Evolutionary conservation across 2,888 invertebrate genomes (phyloP).

Genomic region (Andrena trimmerana): DNA sequence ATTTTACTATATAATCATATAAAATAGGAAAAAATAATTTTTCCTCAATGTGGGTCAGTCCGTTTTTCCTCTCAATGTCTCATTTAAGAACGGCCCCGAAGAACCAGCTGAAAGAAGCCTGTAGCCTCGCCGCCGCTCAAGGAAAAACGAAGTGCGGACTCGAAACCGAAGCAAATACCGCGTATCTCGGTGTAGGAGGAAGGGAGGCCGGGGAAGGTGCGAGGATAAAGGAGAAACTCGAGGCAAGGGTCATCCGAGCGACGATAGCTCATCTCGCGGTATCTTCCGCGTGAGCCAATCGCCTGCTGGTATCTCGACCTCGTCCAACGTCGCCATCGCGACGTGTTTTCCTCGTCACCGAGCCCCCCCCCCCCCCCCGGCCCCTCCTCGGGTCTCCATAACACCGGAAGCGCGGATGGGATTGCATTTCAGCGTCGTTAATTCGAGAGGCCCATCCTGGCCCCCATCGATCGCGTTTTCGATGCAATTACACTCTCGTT

Average conservation of each 20-base stretch:
- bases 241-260: conserved; percentile 69
- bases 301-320: conserved; percentile 73
- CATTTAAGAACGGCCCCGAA: too few relatives aligned
- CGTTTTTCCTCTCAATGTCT: too few relatives aligned
- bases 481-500: conserved; percentile 34
- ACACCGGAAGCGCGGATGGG: conserved; percentile 31
- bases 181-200: neutral
- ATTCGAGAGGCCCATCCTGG: neutral
- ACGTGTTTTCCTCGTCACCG: conserved; percentile 10
- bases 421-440: conserved; percentile 10
- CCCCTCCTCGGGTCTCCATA: neutral
- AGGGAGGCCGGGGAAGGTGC: conserved; percentile 14
- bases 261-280: conserved; percentile 74
- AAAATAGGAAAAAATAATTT: neutral
- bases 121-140: too few relatives aligned
- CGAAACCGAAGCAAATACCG: neutral
- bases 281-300: conserved; percentile 74
- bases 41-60: too few relatives aligned
- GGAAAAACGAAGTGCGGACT: neutral
- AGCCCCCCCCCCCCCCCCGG: neutral
- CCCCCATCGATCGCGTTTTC: neutral
- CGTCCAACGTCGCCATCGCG: conserved; percentile 50
- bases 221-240: conserved; percentile 50
- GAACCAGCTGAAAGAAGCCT: too few relatives aligned
- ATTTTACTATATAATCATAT: neutral